phyloP scores from a whole-genome alignment of 37 sponge, comb jelly and placozoan species.

The Lycopodina hypogea region DNA sequence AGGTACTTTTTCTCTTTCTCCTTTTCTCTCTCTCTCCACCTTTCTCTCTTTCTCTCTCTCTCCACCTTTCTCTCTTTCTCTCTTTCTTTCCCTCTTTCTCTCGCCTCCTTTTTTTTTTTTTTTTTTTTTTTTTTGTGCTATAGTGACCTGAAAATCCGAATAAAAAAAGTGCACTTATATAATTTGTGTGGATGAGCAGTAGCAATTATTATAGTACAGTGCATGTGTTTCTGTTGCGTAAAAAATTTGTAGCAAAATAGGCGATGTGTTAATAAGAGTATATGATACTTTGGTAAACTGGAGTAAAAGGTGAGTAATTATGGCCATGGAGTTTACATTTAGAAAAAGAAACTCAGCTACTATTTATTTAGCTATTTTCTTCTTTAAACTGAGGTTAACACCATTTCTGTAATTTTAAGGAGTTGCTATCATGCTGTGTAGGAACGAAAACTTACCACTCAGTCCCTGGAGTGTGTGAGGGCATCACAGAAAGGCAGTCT shows the following conservation, averaged over 20 bases:
- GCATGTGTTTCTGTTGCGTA: too few species aligned
- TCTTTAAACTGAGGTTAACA: not conserved
- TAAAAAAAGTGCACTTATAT: not conserved
- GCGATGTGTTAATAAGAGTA: not conserved
- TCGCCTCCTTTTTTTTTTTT: not conserved
- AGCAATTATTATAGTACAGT: too few species aligned
- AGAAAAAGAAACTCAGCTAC: not conserved
- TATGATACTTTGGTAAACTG: not conserved
- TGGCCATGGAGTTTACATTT: too few species aligned
- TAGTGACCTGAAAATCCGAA: not conserved
- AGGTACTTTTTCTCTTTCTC: constrained; percentile 10
- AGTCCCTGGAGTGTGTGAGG: constrained; percentile 72
- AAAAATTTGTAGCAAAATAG: not conserved
- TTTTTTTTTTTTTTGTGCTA: not conserved
- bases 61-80: not conserved
- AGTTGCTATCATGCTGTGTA: constrained; percentile 3
- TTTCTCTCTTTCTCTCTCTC: too few species aligned
- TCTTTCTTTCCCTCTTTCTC: not conserved
- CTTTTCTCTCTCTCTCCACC: too few species aligned
- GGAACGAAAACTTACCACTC: constrained; percentile 67
- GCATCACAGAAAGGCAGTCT: constrained; percentile 60
- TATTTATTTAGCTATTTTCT: not conserved
- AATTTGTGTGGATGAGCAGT: not conserved
- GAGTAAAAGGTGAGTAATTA: not conserved
- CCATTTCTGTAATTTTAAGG: not conserved